Evolutionary conservation across 2,113 vertebrate genomes (phyloP).

Genomic region (Ivindomyrus marchei): DNA sequence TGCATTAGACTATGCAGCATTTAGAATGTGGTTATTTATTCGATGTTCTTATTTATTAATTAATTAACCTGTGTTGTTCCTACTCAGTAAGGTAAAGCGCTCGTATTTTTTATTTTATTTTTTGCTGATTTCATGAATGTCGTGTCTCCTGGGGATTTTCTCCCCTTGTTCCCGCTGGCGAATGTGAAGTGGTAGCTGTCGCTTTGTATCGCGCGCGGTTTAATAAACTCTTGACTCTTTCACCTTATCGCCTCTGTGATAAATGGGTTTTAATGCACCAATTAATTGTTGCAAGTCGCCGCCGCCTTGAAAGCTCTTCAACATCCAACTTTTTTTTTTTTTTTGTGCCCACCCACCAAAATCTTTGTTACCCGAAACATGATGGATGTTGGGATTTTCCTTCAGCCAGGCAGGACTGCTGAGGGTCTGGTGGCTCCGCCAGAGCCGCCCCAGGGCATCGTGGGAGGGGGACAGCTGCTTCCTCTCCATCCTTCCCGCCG

Average conservation of each 20-base stretch:
- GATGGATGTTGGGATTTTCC: background rate
- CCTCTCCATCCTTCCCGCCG: no score
- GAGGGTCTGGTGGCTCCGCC: background rate
- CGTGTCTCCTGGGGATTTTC: background rate
- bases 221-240: constrained; percentile 74
- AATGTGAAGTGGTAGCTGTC: constrained; percentile 37
- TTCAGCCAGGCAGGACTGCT: background rate
- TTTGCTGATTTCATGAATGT: constrained; percentile 19
- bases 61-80: constrained; percentile 16
- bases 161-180: constrained; percentile 20
- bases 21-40: constrained; percentile 28
- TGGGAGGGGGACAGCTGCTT: background rate
- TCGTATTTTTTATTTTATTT: background rate
- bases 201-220: constrained; percentile 50
- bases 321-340: constrained; percentile 42
- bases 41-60: constrained; percentile 24
- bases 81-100: background rate
- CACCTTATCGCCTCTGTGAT: constrained; percentile 63
- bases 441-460: background rate
- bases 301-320: constrained; percentile 43
- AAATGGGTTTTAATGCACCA: constrained; percentile 59
- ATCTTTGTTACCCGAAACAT: constrained; percentile 47
- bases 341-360: constrained; percentile 38
- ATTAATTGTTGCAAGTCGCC: constrained; percentile 56
- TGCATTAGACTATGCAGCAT: constrained; percentile 24